Evolutionary conservation across 2,797 vertebrate genomes (phyloP), one percentile per base, ranked within the genome.

Genomic region (Pteronotus mesoamericanus): DNA sequence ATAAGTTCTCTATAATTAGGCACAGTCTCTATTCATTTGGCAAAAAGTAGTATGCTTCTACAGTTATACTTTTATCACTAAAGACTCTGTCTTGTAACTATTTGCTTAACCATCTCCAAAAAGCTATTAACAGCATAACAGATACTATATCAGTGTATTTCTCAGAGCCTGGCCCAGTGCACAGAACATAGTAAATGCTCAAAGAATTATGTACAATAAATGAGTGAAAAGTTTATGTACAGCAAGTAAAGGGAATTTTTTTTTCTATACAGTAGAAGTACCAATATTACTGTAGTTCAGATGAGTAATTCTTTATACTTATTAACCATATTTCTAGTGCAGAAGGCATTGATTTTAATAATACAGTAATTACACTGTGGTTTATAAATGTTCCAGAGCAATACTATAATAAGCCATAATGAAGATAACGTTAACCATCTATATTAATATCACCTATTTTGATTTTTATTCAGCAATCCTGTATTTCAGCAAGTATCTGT

Each of bases 261-360:
- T 57, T 66, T 82, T 85, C 34, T 55, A 82, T 69, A 85, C 7
- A 61, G 53, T 93, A 0, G 2, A 96, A 89, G 44, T 37, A 80
- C 22, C 19, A 89, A 84, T 42, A 84, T 88, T 78, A 87, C 0
- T 72, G 39, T 97, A 89, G 64, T 37, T 2, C 51, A 96, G 79
- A 44, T 24, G 15, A 89, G 29, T 75, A 42, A 89, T 83, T 89
- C 89, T 83, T 86, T 64, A 89, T 7, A 95, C 9, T 46, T 46
- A 22, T 46, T 92, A 88, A 51, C 4, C 19, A 82, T 44, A 16
- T 96, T 91, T 91, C 21, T n/a, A 85, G 53, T 57, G 6, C 7
- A 88, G 26, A 94, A 89, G 14, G 8, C 86, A 90, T 19, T 71
- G 82, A 85, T 66, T 94, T 97, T 88, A 97, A 72, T 74, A 93